Evolutionary conservation across 2,888 invertebrate genomes (phyloP), one percentile per base, ranked within the genome.

Genomic region (Fragum fragum): DNA sequence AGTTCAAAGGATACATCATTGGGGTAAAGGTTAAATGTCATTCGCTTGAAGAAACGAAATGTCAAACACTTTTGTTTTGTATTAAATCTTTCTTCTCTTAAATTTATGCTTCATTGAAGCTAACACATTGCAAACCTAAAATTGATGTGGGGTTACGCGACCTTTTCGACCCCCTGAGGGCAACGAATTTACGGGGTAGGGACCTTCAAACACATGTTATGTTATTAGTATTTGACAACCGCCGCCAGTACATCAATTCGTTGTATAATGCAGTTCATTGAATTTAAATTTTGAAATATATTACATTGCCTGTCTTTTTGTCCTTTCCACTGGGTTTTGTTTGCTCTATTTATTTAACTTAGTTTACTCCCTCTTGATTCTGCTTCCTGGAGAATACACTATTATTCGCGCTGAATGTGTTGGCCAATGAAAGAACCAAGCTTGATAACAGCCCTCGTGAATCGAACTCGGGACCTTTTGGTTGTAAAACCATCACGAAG

Each of bases 81-180:
- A 6, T 42, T 66, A 39, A 66, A 66, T 66, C 66, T 66, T 66
- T 42, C 26, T 16, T 21, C n/a, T n/a, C 23, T 21, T 23, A 21
- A 23, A 39, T 26, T 66, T 26, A 42, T 21, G 66, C 18, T 66
- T 42, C 66, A 66, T 66, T 66, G 16, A 66, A 66, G 21, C 66
- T 16, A 42, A 42, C 66, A 66, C 66, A 66, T 66, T 42, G 21
- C 66, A 42, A 21, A 42, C 16, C 66, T 26, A 26, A 66, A 66
- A 66, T 66, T 66, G 66, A 66, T 66, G 66, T 42, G 11, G 42
- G 66, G 66, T 66, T 66, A 66, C 66, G 66, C 26, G 66, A 66
- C 66, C 66, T 42, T 42, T 66, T 23, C 23, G 26, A 42, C 26
- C 66, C 42, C 39, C 66, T 36, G 57, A 23, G 57, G 57, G 23